A percentile compares a stretch with the other conserved stretches of the same genome.
These are phyloP conservation scores for Ceratosolen solmsi DNA, from an alignment of 1,140 invertebrate genomes.

Conservation along the genomic window DNA sequence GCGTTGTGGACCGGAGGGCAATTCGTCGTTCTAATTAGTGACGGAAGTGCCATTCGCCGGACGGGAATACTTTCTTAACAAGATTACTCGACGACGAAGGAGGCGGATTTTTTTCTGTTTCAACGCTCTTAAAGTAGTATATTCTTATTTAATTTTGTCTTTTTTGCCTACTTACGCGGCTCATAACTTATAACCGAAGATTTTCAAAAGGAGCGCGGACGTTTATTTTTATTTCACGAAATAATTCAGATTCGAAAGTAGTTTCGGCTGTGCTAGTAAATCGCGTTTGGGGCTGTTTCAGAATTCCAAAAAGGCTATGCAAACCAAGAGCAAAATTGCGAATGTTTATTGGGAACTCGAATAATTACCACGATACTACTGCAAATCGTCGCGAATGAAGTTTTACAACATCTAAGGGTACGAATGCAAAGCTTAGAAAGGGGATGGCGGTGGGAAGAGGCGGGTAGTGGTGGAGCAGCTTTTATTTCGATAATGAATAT, in stretches of 20 bases:
- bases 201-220: neutral
- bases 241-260: conserved; percentile 4
- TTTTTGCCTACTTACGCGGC: neutral
- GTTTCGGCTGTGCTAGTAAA: neutral
- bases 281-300: neutral
- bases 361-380: neutral
- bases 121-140: conserved; percentile 6
- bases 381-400: neutral
- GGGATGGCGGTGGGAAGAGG: neutral
- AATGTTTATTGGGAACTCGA: neutral
- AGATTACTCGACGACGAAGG: conserved; percentile 53
- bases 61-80: conserved; percentile 63
- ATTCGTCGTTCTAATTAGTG: conserved; percentile 62
- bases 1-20: conserved; percentile 52
- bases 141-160: neutral
- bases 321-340: neutral
- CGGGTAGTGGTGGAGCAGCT: too few relatives aligned
- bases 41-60: conserved; percentile 54
- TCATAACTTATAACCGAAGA: neutral
- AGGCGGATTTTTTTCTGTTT: conserved; percentile 19
- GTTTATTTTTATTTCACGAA: neutral
- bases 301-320: neutral
- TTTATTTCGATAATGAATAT: conserved; percentile 5
- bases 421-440: neutral
- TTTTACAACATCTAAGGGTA: neutral